Evolutionary conservation across 92 coral and sea anemone species (phyloP).

Genomic region (Montipora capitata): DNA sequence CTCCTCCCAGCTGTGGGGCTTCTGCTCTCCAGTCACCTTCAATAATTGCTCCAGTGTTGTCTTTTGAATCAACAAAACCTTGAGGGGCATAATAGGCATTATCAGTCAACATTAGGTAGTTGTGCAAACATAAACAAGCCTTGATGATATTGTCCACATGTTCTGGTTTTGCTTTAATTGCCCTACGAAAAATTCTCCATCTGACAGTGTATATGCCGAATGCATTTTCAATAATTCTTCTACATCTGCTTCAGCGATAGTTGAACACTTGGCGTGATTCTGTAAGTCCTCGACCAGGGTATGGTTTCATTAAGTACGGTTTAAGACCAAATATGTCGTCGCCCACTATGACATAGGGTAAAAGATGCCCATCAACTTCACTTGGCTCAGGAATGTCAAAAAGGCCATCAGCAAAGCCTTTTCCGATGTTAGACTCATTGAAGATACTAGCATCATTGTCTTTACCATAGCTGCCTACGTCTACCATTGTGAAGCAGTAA

Average conservation of each 20-base stretch:
- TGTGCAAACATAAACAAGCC: conserved; percentile 79
- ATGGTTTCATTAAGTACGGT: conserved; percentile 60
- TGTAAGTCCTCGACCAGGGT: conserved; percentile 26
- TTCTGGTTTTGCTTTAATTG: conserved; percentile 73
- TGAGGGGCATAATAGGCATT: conserved; percentile 71
- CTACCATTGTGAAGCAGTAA: conserved; percentile 41
- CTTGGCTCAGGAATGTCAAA: neutral
- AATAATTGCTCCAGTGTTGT: conserved; percentile 54
- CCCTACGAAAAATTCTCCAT: conserved; percentile 69
- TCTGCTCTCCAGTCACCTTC: conserved; percentile 78
- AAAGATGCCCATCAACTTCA: neutral
- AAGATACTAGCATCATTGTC: conserved; percentile 37
- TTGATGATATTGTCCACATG: conserved; percentile 70
- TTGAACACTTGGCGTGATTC: conserved; percentile 25
- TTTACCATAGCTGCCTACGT: conserved; percentile 48
- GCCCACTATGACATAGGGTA: conserved; percentile 22
- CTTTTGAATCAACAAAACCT: conserved; percentile 78
- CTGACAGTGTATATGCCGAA: conserved; percentile 75
- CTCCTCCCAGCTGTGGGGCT: conserved; percentile 46
- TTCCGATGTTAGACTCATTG: neutral
- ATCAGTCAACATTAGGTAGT: conserved; percentile 70
- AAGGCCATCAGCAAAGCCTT: neutral
- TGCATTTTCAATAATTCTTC: conserved; percentile 22
- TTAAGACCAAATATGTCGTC: conserved; percentile 70
- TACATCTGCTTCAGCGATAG: conserved; percentile 8